Base-by-base conservation (phyloP, 2,888 invertebrate species). In the Luperina testacea region DNA sequence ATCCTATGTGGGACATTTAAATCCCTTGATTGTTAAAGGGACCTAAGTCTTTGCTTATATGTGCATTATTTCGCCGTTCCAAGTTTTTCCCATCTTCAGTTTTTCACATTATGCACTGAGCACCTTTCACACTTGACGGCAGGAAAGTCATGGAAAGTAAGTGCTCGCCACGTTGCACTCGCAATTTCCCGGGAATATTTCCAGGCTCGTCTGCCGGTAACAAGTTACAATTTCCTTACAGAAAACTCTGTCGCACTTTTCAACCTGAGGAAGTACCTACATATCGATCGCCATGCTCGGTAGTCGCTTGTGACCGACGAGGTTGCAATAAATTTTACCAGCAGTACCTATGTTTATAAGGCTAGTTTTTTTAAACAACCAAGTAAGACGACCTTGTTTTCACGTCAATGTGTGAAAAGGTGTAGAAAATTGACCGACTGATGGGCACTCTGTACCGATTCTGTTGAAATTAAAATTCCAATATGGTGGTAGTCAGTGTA, bases 391-490 rank as follows among this genome's bases (percentile, higher is more conserved):
- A 86, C 91, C 91, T 93, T 92, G 91, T 91, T 92, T 90, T 86
- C 86, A 89, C 83, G 88, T 81, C 90, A 88, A 92, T 90, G 92
- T 83, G 82, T 90, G 82, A 83, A 92, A 92, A 91, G 81, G 88
- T 91, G 91, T 92, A 87, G 90, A 91, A 89, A 93, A 92, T 92
- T 86, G 81, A 81, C 89, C 68, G 84, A 85, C 83, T 67, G 81
- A 85, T 86, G 72, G 77, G 53, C 76, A 64, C 71, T 73, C 73
- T 76, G 48, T 72, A 73, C 53, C 45, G 70, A 67, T 71, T 70
- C 80, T 80, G 88, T 88, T 85, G 82, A 85, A 88, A 88, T 85
- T 81, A 51, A 73, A 86, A 88, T 82, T 80, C 80, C 88, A 84
- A 81, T 82, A 89, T 85, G 82, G 78, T 74, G 79, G 78, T 75